phyloP scores from a whole-genome alignment of 1,140 invertebrate species.

The Episyrphus balteatus region DNA sequence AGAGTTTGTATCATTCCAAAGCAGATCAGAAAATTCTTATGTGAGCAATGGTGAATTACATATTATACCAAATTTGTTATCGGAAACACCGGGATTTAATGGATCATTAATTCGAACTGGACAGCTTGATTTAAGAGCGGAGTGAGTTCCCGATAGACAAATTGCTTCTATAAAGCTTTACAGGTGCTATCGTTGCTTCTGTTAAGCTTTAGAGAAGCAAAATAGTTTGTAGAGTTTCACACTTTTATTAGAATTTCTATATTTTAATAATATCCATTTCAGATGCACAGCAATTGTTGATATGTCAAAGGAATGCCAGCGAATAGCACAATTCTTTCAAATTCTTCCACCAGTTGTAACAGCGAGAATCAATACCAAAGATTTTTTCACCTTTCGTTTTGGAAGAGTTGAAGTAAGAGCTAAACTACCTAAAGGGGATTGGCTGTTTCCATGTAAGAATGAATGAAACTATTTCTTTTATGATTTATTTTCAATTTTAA shows the following conservation, averaged over 20 bases:
- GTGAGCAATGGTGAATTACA: slow-evolving; percentile 4
- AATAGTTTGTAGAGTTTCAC: no score
- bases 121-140: no score
- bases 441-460: slow-evolving; percentile 56
- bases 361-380: slow-evolving; percentile 52
- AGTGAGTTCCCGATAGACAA: no score
- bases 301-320: slow-evolving; percentile 39
- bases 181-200: no score
- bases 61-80: slow-evolving; percentile 2
- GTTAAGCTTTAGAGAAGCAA: no score
- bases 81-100: no score
- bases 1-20: slow-evolving; percentile 19
- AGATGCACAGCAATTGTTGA: slow-evolving; percentile 48
- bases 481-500: slow-evolving; percentile 23
- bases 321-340: slow-evolving; percentile 37
- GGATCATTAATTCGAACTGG: no score
- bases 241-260: no score
- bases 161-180: no score
- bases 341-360: slow-evolving; percentile 57
- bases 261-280: no score
- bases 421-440: slow-evolving; percentile 64
- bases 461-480: background rate
- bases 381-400: slow-evolving; percentile 56
- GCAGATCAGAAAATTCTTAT: background rate
- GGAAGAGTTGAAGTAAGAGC: slow-evolving; percentile 63